Base-by-base conservation (phyloP, 2,113 vertebrate genomes). In the Stigmatopora nigra region DNA sequence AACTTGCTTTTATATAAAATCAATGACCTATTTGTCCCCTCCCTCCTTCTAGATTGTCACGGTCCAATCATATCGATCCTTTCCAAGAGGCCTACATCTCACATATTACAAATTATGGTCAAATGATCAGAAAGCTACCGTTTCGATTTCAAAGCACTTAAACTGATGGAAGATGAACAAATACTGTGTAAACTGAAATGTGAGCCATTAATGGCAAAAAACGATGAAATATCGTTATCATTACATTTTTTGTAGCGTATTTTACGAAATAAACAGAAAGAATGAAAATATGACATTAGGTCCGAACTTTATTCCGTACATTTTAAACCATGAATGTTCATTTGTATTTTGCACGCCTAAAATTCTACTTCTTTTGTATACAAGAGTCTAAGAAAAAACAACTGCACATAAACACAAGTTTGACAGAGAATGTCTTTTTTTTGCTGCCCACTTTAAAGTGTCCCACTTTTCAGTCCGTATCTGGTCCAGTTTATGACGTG, bases 11-110 rank as follows among this genome's bases (percentile, higher is more conserved):
- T 88, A 89, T 92, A 91, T 89, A 90, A 91, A 94, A 93, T 93
- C 93, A 89, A 95, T 94, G 87, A 89, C 90, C 90, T 93, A 92
- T 95, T 94, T 92, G 89, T 91, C 90, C 86, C 86, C n/a, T n/a
- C n/a, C 71, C 78, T 75, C 86, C 72, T 77, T 75, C 80, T 74
- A 76, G 79, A 86, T 85, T 82, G 78, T 81, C 69, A 65, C 60
- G 75, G 73, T 74, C 71, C 82, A 61, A 83, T 84, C 72, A 53
- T 86, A 91, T 86, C 65, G 84, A 92, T 86, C 44, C 88, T 72
- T 78, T 62, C 78, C 84, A 88, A 90, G 88, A 82, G 80, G 67
- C 86, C 82, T 78, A 88, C 85, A 83, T 87, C 87, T 68, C 70
- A 69, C 80, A 84, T 84, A 77, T 86, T 82, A 86, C 75, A 87